Base-by-base conservation (phyloP, 2,888 invertebrate genomes). In the Rhamnusium bicolor region DNA sequence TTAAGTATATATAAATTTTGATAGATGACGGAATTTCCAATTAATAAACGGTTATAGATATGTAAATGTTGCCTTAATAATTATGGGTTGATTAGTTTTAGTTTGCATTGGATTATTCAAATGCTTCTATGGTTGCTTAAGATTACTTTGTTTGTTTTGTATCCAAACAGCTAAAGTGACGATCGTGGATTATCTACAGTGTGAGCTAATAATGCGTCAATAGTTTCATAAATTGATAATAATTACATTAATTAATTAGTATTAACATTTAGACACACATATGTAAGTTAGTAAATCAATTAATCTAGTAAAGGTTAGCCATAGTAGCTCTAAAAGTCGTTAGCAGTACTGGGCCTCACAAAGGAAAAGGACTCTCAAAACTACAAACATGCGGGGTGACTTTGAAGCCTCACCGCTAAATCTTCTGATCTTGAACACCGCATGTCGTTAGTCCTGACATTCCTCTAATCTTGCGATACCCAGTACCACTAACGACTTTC, bases 1-100 rank as follows among this genome's bases (percentile, higher is more conserved):
- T 32, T 40, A 40, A 1, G n/a, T 40, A 32, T n/a, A n/a, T 40
- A 40, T n/a, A 40, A 40, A 40, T n/a, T 40, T n/a, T 40, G n/a
- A 14, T 40, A n/a, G 40, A 14, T 40, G n/a, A 40, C n/a, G 40
- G n/a, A 40, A 12, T 40, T 40, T 12, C 40, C 40, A 12, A n/a
- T 4, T 40, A 40, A 40, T n/a, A 40, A n/a, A n/a, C n/a, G 40
- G 40, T n/a, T n/a, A 2, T n/a, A 40, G 40, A 40, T 40, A 40
- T 40, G 40, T 3, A 40, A 51, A 51, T 51, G 19, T 51, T 51
- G 19, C 19, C 19, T 19, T 10, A 19, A 51, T 19, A 51, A 51
- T 18, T 51, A 51, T 51, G 51, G 51, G 56, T 29, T 56, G 56
- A 56, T 56, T 29, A 56, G 56, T 29, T 56, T 24, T 18, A 51